phyloP scores from a whole-genome alignment of 2,888 invertebrate genomes.

The Gerris lacustris region DNA sequence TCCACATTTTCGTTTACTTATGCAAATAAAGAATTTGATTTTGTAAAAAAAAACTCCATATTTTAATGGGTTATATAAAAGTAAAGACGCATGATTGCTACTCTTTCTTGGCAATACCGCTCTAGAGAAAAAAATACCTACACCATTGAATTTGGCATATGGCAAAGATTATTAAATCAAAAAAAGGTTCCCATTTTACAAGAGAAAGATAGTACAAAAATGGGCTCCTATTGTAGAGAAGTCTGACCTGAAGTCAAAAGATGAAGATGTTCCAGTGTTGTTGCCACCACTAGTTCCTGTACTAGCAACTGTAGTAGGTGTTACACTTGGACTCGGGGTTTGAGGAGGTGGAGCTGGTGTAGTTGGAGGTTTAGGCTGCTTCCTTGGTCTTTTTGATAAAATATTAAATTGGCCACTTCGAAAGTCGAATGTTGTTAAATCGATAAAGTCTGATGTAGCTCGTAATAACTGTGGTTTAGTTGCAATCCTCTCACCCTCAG shows the following conservation, averaged over 20 bases:
- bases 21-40: no score
- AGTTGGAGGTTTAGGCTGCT: background rate
- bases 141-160: no score
- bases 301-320: background rate
- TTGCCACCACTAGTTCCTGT: background rate
- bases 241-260: background rate
- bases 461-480: conserved; percentile 70
- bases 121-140: no score
- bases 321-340: background rate
- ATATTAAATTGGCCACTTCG: conserved; percentile 65
- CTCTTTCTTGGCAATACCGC: no score
- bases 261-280: background rate
- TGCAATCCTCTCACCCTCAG: conserved; percentile 68
- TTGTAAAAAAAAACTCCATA: no score
- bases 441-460: conserved; percentile 62
- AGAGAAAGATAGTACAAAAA: no score
- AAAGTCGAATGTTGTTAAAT: conserved; percentile 71
- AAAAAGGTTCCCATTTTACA: no score
- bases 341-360: background rate
- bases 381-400: background rate
- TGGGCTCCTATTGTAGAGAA: no score
- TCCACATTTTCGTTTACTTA: no score
- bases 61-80: no score
- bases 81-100: no score
- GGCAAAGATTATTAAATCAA: no score